Evolutionary conservation across 2,797 vertebrate genomes (phyloP).

Genomic region (Cercopithecus hamlyni): DNA sequence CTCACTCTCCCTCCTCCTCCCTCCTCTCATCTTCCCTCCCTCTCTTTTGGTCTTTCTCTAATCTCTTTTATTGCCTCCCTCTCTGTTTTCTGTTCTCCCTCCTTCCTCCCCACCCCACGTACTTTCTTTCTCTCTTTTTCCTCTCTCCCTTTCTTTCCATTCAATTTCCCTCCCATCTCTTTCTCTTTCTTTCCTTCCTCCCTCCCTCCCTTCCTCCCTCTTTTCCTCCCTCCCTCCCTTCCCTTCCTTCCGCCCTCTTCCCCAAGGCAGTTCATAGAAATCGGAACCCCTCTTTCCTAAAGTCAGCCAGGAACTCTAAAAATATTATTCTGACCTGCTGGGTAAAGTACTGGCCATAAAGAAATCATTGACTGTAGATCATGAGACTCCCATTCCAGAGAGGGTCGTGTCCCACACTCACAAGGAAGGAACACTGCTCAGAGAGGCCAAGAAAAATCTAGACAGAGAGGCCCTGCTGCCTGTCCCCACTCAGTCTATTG

Average conservation of each 20-base stretch:
- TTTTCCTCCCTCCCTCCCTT: background rate
- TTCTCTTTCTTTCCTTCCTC: accelerated
- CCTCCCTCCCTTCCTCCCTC: accelerated
- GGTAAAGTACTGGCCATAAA: background rate
- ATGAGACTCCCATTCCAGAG: background rate
- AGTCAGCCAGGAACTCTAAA: background rate
- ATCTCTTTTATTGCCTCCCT: background rate
- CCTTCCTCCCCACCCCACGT: too few relatives aligned
- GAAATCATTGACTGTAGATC: background rate
- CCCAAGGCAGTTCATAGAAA: background rate
- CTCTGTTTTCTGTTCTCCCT: too few relatives aligned
- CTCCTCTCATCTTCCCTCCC: background rate
- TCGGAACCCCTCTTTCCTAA: background rate
- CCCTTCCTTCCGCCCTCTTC: background rate
- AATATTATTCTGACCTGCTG: background rate
- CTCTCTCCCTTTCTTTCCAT: background rate
- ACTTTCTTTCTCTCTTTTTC: background rate
- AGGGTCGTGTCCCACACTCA: background rate
- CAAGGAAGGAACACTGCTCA: background rate
- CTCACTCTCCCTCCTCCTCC: background rate
- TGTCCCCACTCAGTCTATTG: background rate
- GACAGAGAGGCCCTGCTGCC: background rate
- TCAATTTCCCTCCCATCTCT: background rate
- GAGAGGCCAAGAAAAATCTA: background rate
- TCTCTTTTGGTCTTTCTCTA: background rate